Base-by-base conservation (phyloP, 2,113 vertebrate species). In the Mustela nigripes region DNA sequence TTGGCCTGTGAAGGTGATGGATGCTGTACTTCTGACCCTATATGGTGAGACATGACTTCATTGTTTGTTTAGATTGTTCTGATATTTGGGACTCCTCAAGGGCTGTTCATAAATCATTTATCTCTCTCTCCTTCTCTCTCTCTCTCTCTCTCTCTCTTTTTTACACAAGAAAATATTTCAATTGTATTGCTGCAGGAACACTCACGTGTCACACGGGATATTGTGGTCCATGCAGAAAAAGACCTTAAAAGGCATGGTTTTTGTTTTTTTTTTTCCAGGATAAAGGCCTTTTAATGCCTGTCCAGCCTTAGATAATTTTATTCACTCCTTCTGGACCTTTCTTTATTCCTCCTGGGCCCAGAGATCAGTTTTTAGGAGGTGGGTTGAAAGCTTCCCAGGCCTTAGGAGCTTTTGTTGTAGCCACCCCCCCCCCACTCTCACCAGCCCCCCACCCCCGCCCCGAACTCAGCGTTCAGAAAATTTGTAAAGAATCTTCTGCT, bases 221-320 rank as follows among this genome's bases (percentile, higher is more conserved):
- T 98, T 95, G 97, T 99, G 98, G 99, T 98, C 98, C 98, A 99
- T 99, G 99, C 98, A 99, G 99, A 99, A 99, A 99, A 99, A 99
- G 99, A 99, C 99, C 99, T 99, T 99, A 99, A 99, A 99, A 99
- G 99, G 99, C 99, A 99, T 99, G 99, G n/a, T 98, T 98, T 98
- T 98, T 11, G 2, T 36, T 36, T 36, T 53, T 53, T 53, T 53
- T 53, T 98, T 98, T 98, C 97, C 97, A 98, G 98, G 99, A 99
- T 99, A 99, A 99, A 99, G 99, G 99, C 99, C 99, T 99, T 99
- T 99, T 99, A 99, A 99, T 99, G 99, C 99, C 99, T 99, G 99
- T 99, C 99, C 99, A 99, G 99, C 99, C 99, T 99, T 99, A 99
- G 99, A 99, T 99, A 99, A 99, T 99, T 99, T 99, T 99, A 99